These are phyloP conservation scores for Calcarius lapponicus DNA, from an alignment of 2,797 vertebrate genomes.

Conservation along the genomic window DNA sequence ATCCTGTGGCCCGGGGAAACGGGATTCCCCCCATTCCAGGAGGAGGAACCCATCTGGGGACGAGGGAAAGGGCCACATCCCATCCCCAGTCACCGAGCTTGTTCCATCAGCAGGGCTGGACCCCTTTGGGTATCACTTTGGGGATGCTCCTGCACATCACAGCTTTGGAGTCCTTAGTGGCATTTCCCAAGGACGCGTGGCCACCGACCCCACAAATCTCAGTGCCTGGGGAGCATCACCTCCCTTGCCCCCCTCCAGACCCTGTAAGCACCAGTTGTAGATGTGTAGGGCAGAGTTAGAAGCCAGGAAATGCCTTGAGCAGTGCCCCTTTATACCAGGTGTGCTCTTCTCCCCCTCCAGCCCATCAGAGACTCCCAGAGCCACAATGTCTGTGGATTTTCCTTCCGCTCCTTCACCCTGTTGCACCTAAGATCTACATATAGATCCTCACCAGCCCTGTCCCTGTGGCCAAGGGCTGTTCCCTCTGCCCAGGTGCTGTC, in stretches of 20 bases:
- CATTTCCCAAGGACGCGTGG: neutral
- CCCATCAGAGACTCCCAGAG: neutral
- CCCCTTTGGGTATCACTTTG: neutral
- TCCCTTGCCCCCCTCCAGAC: fast-evolving
- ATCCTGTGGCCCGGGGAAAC: neutral
- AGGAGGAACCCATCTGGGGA: fast-evolving
- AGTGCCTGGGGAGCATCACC: neutral
- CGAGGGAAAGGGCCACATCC: neutral
- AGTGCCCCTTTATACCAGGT: fast-evolving
- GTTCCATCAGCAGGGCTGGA: neutral
- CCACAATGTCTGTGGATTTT: neutral
- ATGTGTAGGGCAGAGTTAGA: neutral
- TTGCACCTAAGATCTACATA: neutral
- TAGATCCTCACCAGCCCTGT: fast-evolving
- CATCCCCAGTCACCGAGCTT: fast-evolving
- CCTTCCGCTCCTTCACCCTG: neutral
- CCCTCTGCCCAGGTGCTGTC: neutral
- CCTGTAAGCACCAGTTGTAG: neutral
- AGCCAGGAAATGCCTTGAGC: neutral
- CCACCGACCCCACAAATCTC: neutral
- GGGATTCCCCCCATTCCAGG: no score
- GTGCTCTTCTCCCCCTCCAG: neutral
- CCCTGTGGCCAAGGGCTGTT: neutral
- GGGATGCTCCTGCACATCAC: neutral
- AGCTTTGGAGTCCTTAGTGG: neutral